Base-by-base conservation (phyloP, 2,888 invertebrate species). In the Pterostichus madidus region DNA sequence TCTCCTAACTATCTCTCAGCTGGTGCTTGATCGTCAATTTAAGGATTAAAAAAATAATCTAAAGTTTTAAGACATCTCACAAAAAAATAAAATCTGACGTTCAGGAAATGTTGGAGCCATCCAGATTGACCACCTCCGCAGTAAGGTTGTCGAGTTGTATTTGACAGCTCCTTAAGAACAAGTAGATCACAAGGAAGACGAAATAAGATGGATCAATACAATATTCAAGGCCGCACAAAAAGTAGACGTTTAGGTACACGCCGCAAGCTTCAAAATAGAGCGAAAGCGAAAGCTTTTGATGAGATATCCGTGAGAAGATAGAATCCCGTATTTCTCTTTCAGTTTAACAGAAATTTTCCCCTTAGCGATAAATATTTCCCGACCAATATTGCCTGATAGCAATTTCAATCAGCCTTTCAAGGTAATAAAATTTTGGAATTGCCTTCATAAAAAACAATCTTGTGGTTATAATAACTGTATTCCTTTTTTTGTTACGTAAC, bases 201-300 rank as follows among this genome's bases (percentile, higher is more conserved):
- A 59, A 35, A 64, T 44, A 73, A 73, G 24, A 73, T 46, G 52
- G 75, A 75, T 75, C 75, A 75, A 75, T 75, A 75, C 75, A 52
- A 31, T 75, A 75, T 75, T 52, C 46, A 73, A 73, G 73, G 44
- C 31, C 75, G 13, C 15, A 31, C 49, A 75, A 75, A 75, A 75
- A 75, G 64, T 13, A 39, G 39, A 39, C 39, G 39, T 39, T 39
- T 39, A 5, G 39, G 39, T 39, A 46, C 17, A 73, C 11, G 46
- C 49, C 24, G 24, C 46, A 39, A 24, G 73, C 68, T 75, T 52
- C 71, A 44, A 46, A 71, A 71, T 46, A 71, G 46, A 71, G 46
- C 71, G 75, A 52, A 75, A 75, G 49, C 52, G 52, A 75, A 52
- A 75, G 75, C 75, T 32, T 44, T 75, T 75, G 24, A 75, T 75